A percentile compares a stretch with the other conserved stretches of the same genome.
phyloP scores from a whole-genome alignment of 2,888 invertebrate species.

The Nowickia ferox region DNA sequence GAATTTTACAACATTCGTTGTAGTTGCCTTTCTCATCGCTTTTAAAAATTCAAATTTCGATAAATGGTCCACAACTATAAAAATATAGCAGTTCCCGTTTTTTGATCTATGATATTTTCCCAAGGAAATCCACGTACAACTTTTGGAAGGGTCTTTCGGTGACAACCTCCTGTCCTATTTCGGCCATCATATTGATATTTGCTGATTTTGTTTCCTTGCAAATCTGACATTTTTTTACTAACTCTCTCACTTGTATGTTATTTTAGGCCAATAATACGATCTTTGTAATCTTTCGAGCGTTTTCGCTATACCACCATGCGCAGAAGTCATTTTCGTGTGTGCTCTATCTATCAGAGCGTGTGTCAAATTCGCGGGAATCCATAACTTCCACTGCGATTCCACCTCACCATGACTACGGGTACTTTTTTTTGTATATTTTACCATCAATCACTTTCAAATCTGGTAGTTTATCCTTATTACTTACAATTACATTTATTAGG shows the following conservation, averaged over 20 bases:
- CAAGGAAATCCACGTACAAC: no score
- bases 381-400: neutral
- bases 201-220: no score
- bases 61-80: neutral
- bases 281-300: neutral
- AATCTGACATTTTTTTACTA: neutral
- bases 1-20: neutral
- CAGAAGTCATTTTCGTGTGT: neutral
- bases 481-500: neutral
- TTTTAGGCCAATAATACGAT: constrained; percentile 18
- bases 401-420: neutral
- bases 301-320: neutral
- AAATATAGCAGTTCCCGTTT: no score
- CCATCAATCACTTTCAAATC: neutral
- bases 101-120: constrained; percentile 6
- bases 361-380: neutral
- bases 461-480: neutral
- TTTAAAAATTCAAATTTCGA: neutral
- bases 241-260: neutral
- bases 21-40: neutral
- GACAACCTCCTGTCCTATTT: constrained; percentile 1
- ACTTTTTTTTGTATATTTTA: neutral
- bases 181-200: neutral
- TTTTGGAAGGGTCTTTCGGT: constrained; percentile 20
- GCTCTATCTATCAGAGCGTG: neutral